Evolutionary conservation across 2,113 vertebrate genomes (phyloP), one percentile per base, ranked within the genome.

Genomic region (Capreolus pygargus): DNA sequence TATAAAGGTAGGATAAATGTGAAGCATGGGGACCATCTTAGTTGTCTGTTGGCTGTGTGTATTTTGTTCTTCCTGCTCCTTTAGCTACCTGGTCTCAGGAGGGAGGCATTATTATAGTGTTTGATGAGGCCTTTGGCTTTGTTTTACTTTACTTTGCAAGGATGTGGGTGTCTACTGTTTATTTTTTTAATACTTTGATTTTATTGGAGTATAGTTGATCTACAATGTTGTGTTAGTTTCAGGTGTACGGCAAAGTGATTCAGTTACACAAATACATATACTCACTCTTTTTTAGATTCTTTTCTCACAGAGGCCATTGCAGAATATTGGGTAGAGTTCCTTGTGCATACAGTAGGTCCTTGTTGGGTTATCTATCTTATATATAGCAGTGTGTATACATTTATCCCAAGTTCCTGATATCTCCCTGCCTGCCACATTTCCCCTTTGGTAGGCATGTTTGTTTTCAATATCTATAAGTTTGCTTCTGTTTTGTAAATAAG

Each of bases 1-100:
- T 7, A n/a, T 30, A 55, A n/a, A 95, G 52, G 45, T 8, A 12
- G 14, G n/a, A 64, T 25, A 47, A 11, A 76, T 50, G 39, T 85
- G 84, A 28, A 54, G 23, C 5, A 7, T 0, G 25, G 23, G 93
- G 84, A 58, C 54, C 3, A 19, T 36, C 43, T 15, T 27, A 1
- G 15, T 15, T 17, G 43, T 28, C 61, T 57, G 6, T 12, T 33
- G 58, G 54, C 39, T 13, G 7, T 1, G 1, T 17, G 16, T 27
- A 1, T n/a, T 19, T 33, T 33, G 1, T 17, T 17, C 33, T 23
- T 0, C 1, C 12, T 47, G 12, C 5, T 43, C 10, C 82, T 19
- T 25, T 12, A 57, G 61, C 15, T 52, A 33, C 79, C n/a, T 1
- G 1, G 1, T 33, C 70, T 70, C 1, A 5, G 21, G 36, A 74